Conservation (phyloP, 2,888 invertebrate genomes). For the Synanthedon myopaeformis region DNA sequence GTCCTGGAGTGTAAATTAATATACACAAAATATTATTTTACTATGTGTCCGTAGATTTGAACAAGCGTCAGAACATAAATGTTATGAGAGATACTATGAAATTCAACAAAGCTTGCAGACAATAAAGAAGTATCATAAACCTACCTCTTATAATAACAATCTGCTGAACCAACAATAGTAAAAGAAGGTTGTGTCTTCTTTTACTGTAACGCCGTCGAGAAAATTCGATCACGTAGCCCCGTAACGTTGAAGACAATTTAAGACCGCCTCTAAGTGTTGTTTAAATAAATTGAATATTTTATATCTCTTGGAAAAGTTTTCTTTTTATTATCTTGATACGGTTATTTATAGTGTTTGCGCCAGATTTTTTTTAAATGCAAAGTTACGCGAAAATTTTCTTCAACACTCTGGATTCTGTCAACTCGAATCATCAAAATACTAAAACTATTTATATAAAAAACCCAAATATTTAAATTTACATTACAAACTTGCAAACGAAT, state of each 20-base stretch:
- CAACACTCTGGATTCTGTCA: too few relatives aligned
- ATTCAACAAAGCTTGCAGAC: slow-evolving; percentile 3
- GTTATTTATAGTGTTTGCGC: too few relatives aligned
- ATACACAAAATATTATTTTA: too few relatives aligned
- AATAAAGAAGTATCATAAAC: slow-evolving; percentile 6
- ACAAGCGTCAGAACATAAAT: background rate
- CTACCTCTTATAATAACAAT: slow-evolving; percentile 14
- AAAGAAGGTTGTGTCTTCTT: slow-evolving; percentile 13
- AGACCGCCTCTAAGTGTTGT: slow-evolving; percentile 14
- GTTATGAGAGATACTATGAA: slow-evolving; percentile 3
- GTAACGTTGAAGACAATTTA: slow-evolving; percentile 23
- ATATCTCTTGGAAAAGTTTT: slow-evolving; percentile 11
- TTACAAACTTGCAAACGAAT: too few relatives aligned
- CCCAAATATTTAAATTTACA: too few relatives aligned
- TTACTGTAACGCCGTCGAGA: slow-evolving; percentile 13
- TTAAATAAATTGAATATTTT: slow-evolving; percentile 32
- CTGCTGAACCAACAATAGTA: slow-evolving; percentile 22
- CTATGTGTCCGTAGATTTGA: background rate
- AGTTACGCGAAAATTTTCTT: too few relatives aligned
- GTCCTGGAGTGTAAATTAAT: too few relatives aligned
- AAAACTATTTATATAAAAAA: too few relatives aligned
- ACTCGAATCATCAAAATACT: too few relatives aligned
- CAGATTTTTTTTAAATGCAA: too few relatives aligned
- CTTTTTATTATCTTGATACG: too few relatives aligned
- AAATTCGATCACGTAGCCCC: slow-evolving; percentile 33